Evolutionary conservation across 1,140 invertebrate genomes (phyloP).

Genomic region (Anastatus disparis): DNA sequence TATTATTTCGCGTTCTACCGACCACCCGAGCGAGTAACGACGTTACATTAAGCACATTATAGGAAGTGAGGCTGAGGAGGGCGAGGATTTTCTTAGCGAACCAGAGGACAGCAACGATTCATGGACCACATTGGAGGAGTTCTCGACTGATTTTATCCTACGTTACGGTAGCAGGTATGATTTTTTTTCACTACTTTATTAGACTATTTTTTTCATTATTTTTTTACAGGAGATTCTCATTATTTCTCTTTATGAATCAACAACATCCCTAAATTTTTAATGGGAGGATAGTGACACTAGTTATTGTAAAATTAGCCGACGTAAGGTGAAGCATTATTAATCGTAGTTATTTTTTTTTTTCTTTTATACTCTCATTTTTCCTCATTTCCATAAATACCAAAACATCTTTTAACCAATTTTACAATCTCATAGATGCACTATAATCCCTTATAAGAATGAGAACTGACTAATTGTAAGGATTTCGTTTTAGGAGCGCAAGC

Average conservation of each 20-base stretch:
- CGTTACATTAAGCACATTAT: constrained; percentile 48
- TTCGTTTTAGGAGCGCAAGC: constrained; percentile 55
- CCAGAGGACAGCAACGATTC: constrained; percentile 84
- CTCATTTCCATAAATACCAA: too few relatives aligned
- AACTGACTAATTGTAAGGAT: constrained; percentile 30
- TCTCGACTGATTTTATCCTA: constrained; percentile 80
- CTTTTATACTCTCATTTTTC: too few relatives aligned
- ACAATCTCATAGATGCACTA: constrained; percentile 13
- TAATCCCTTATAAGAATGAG: neutral
- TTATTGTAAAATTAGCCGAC: constrained; percentile 29
- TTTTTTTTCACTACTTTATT: too few relatives aligned
- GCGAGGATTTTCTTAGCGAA: constrained; percentile 72
- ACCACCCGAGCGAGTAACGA: constrained; percentile 39
- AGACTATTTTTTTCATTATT: neutral
- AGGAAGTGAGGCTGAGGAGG: constrained; percentile 76
- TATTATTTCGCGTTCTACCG: constrained; percentile 34
- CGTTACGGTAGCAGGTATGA: constrained; percentile 77
- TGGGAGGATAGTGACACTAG: constrained; percentile 27
- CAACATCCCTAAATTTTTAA: too few relatives aligned
- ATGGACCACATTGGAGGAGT: constrained; percentile 81
- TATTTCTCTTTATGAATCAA: neutral
- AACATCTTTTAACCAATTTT: neutral
- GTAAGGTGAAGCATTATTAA: too few relatives aligned
- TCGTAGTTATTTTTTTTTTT: too few relatives aligned
- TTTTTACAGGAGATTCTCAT: neutral